A percentile compares a stretch with the other conserved stretches of the same genome.
phyloP scores from a whole-genome alignment of 2,888 invertebrate genomes.

The Melipona bicolor region DNA sequence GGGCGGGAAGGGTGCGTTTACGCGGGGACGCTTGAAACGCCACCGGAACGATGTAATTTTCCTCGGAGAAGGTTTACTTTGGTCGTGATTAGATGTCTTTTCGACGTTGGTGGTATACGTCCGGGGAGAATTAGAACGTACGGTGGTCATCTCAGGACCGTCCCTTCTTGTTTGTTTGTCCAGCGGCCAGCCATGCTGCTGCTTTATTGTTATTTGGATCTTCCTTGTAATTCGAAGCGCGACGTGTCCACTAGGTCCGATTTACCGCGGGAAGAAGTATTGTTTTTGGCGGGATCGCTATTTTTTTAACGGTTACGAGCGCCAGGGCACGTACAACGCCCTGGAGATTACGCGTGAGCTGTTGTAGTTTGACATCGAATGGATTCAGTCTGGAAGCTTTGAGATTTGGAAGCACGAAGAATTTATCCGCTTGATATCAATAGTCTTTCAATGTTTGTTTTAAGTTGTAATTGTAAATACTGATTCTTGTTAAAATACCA shows the following conservation, averaged over 20 bases:
- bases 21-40: conserved; percentile 30
- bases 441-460: neutral
- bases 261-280: neutral
- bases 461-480: neutral
- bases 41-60: conserved; percentile 57
- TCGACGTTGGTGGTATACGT: conserved; percentile 32
- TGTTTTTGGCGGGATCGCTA: neutral
- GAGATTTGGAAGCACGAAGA: neutral
- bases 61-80: conserved; percentile 61
- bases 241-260: neutral
- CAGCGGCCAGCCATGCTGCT: neutral
- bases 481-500: neutral
- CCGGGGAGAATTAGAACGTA: conserved; percentile 32
- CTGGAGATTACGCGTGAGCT: neutral
- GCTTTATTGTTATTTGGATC: conserved; percentile 41
- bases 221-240: conserved; percentile 14
- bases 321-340: neutral
- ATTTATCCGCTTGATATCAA: neutral
- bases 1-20: conserved; percentile 25
- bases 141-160: neutral
- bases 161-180: conserved; percentile 24
- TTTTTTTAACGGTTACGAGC: conserved; percentile 8
- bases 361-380: neutral
- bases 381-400: neutral
- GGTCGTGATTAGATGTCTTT: conserved; percentile 63